Evolutionary conservation across 2,113 vertebrate species (phyloP).

Genomic region (Dasyornis broadbenti): DNA sequence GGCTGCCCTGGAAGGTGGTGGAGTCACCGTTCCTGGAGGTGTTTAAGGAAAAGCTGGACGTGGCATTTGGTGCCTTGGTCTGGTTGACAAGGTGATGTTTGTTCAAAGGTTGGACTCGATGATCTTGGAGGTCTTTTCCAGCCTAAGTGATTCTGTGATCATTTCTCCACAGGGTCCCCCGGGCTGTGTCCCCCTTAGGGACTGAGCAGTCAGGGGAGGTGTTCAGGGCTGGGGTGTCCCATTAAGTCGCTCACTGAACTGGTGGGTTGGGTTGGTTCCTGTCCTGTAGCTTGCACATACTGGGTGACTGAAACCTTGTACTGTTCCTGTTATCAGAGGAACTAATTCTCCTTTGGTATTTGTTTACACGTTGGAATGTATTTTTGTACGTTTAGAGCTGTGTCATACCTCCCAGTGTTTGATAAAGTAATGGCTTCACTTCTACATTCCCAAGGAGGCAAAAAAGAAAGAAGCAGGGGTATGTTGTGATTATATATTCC

Average conservation of each 20-base stretch:
- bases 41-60: background rate
- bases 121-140: background rate
- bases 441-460: fast-evolving
- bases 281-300: background rate
- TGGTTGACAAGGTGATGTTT: background rate
- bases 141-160: background rate
- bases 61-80: background rate
- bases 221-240: background rate
- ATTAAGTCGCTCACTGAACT: background rate
- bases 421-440: background rate
- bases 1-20: background rate
- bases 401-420: background rate
- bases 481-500: background rate
- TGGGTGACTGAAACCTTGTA: background rate
- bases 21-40: background rate
- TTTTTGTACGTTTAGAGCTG: background rate
- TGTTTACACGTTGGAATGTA: background rate
- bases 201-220: fast-evolving
- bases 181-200: background rate
- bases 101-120: background rate
- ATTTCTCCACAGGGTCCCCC: background rate
- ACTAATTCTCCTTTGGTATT: background rate
- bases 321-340: background rate
- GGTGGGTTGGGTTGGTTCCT: background rate
- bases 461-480: background rate